Conservation (phyloP, 37 sponge, comb jelly and placozoan species). For the Bolinopsis microptera region DNA sequence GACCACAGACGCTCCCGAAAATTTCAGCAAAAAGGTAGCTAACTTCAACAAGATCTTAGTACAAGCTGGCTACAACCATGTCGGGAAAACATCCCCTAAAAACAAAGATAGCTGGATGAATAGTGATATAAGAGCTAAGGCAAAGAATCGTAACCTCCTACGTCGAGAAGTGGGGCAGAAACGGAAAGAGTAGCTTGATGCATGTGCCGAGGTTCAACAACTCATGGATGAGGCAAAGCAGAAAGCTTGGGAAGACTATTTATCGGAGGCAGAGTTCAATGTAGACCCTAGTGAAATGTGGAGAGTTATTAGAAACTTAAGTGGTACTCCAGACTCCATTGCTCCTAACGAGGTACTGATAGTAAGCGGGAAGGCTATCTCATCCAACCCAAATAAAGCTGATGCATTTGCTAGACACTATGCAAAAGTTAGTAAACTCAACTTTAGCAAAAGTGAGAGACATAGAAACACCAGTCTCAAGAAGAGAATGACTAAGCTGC, state of each 20-base stretch:
- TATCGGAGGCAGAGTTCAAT: background rate
- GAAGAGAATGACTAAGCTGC: background rate
- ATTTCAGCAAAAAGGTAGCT: background rate
- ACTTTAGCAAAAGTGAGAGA: background rate
- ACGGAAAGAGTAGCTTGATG: background rate
- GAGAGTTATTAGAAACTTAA: background rate
- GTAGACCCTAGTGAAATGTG: background rate
- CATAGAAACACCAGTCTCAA: background rate
- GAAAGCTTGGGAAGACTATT: background rate
- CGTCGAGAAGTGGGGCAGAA: background rate
- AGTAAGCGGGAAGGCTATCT: background rate
- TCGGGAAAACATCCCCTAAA: background rate
- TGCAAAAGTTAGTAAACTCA: background rate
- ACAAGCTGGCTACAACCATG: background rate
- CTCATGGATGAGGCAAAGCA: background rate
- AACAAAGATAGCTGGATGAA: background rate
- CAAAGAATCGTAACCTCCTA: background rate
- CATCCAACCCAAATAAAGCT: background rate
- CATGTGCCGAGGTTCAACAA: background rate
- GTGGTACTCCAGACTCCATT: background rate
- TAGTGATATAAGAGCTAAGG: background rate
- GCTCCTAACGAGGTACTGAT: background rate
- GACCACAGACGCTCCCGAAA: background rate
- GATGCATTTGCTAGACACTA: background rate
- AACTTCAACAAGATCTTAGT: background rate